Percentiles rank a stretch among this genome's conserved stretches.
These are phyloP conservation scores for Eutolmus rufibarbis DNA, from an alignment of 2,888 invertebrate genomes.

Conservation along the genomic window DNA sequence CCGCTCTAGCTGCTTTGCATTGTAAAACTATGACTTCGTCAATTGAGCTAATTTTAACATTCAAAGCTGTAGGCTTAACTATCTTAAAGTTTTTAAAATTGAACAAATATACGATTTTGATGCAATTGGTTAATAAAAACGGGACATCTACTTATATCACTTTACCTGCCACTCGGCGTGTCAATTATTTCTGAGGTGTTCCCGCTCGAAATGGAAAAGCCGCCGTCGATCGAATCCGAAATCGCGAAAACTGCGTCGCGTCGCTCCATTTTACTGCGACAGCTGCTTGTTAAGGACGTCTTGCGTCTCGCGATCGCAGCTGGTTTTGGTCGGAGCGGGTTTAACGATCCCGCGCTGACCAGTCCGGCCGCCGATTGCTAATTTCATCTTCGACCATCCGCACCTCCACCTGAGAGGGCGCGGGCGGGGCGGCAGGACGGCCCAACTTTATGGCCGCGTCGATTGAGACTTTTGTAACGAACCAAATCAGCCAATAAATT, in stretches of 20 bases:
- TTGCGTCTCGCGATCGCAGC: background rate
- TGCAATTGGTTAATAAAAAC: background rate
- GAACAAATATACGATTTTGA: background rate
- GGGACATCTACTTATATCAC: background rate
- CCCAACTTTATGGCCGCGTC: background rate
- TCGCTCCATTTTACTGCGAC: background rate
- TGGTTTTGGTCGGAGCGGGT: background rate
- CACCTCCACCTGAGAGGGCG: background rate
- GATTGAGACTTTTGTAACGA: conserved; percentile 25
- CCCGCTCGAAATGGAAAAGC: conserved; percentile 2
- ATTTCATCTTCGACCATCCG: background rate
- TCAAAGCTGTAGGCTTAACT: too few relatives aligned
- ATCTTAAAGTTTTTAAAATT: background rate
- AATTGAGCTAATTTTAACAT: too few relatives aligned
- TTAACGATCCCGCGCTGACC: background rate
- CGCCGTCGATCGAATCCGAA: background rate
- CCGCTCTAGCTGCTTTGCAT: too few relatives aligned
- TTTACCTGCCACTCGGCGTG: background rate
- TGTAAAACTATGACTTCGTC: too few relatives aligned
- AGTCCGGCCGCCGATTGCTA: background rate
- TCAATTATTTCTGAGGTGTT: conserved; percentile 11
- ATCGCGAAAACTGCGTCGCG: background rate
- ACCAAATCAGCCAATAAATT: conserved; percentile 15
- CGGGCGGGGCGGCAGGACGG: background rate
- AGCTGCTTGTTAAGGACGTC: background rate